Conservation (phyloP, 2,888 invertebrate genomes). For the Patella caerulea region DNA sequence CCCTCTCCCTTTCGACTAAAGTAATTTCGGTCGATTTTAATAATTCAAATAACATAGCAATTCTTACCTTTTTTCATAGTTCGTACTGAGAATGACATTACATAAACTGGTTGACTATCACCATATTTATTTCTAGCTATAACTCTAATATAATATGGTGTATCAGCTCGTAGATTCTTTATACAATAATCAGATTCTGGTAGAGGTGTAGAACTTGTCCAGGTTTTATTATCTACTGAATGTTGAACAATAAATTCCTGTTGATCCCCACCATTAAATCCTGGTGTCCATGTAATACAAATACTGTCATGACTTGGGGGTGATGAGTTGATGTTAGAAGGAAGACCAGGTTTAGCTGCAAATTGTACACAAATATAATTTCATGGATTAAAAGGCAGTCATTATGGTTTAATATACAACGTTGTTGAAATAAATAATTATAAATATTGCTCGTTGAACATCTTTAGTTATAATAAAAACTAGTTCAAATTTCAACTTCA, state of each 20-base stretch:
- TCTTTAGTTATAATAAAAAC: no score
- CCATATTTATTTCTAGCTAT: slow-evolving; percentile 10
- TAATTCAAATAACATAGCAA: no score
- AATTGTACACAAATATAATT: no score
- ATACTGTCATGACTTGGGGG: not conserved
- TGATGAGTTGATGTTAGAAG: not conserved
- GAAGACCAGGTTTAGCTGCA: not conserved
- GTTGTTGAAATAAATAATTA: no score
- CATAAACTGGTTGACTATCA: not conserved
- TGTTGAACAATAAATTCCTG: not conserved
- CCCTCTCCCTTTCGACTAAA: no score
- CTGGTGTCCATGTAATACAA: not conserved
- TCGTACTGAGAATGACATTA: no score
- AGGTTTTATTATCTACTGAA: slow-evolving; percentile 1
- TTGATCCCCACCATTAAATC: not conserved
- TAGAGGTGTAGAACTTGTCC: not conserved
- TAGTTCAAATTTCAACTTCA: no score
- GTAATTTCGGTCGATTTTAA: no score
- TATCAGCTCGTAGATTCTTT: not conserved
- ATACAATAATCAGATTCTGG: slow-evolving; percentile 3
- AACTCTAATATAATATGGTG: slow-evolving; percentile 1
- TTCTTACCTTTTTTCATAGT: no score
- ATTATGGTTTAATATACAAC: no score
- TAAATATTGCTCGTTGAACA: no score
- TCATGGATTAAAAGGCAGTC: no score